Conservation (phyloP, 1,140 invertebrate species). For the Cydia strobilella region DNA sequence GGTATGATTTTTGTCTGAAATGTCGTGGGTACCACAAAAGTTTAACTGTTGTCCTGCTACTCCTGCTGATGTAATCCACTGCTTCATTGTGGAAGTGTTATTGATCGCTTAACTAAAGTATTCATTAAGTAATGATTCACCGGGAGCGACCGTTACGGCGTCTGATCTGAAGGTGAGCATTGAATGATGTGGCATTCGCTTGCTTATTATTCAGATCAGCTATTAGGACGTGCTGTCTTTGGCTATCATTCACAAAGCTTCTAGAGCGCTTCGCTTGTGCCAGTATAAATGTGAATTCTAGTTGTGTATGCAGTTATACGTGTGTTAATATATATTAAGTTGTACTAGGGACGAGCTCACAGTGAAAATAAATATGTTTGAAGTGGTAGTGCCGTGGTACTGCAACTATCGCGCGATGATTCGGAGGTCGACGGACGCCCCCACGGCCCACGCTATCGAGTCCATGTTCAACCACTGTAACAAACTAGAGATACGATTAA, state of each 20-base stretch:
- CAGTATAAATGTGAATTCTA: not conserved
- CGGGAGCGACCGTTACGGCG: conserved; percentile 38
- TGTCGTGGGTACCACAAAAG: not conserved
- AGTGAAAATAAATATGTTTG: not conserved
- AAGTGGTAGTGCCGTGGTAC: not conserved
- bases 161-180: conserved; percentile 32
- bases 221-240: conserved; percentile 44
- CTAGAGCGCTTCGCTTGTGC: not conserved
- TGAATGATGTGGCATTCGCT: conserved; percentile 37
- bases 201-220: conserved; percentile 58
- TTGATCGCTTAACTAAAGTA: conserved; percentile 1
- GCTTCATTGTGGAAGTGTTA: not conserved
- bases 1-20: not conserved
- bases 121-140: conserved; percentile 24
- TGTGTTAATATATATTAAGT: not conserved
- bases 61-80: not conserved
- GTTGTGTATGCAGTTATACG: not conserved
- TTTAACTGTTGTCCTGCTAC: not conserved
- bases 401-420: conserved; percentile 37
- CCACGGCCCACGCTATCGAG: conserved; percentile 40
- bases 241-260: conserved; percentile 38
- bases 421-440: conserved; percentile 63
- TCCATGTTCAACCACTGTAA: conserved; percentile 4
- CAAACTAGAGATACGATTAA: conserved; percentile 20
- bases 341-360: not conserved